Evolutionary conservation across 2,797 vertebrate genomes (phyloP).

Genomic region (Leptoclinus maculatus): DNA sequence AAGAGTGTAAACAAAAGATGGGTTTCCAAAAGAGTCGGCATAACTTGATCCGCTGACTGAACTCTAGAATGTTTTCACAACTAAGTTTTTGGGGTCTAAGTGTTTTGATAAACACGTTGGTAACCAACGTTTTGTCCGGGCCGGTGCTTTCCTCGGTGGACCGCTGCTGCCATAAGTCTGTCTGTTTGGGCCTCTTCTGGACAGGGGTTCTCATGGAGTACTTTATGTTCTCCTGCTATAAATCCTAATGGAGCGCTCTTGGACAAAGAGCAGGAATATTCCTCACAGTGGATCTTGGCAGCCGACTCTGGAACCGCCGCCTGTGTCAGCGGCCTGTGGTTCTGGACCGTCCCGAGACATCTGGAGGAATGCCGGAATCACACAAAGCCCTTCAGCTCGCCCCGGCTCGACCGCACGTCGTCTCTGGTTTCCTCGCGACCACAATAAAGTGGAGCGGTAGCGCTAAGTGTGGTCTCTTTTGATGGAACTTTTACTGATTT

Average conservation of each 20-base stretch:
- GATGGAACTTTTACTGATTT: slow-evolving; percentile 74
- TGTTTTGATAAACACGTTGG: slow-evolving; percentile 56
- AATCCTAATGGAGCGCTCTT: slow-evolving; percentile 78
- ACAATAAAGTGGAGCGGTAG: slow-evolving; percentile 79
- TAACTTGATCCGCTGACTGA: slow-evolving; percentile 8
- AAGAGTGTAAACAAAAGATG: neutral
- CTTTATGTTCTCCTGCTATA: slow-evolving; percentile 78
- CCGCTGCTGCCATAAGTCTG: slow-evolving; percentile 65
- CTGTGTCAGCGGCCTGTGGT: slow-evolving; percentile 76
- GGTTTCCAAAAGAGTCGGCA: slow-evolving; percentile 19
- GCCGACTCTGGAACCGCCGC: slow-evolving; percentile 64
- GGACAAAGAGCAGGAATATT: slow-evolving; percentile 79
- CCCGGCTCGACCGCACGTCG: slow-evolving; percentile 64
- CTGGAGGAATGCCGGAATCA: slow-evolving; percentile 79
- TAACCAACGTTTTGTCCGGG: slow-evolving; percentile 48
- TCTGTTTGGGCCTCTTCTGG: slow-evolving; percentile 66
- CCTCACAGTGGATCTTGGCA: slow-evolving; percentile 81
- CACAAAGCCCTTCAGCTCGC: slow-evolving; percentile 78
- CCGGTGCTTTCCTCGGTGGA: slow-evolving; percentile 49
- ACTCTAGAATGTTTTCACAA: slow-evolving; percentile 12
- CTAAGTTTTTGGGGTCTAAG: slow-evolving; percentile 16
- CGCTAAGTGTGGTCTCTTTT: slow-evolving; percentile 78
- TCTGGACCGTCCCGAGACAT: slow-evolving; percentile 76
- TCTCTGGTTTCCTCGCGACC: slow-evolving; percentile 78
- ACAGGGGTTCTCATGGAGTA: slow-evolving; percentile 65